Evolutionary conservation across 92 coral and sea anemone genomes (phyloP), one percentile per base, ranked within the genome.

Genomic region (Phenganax subtilis): DNA sequence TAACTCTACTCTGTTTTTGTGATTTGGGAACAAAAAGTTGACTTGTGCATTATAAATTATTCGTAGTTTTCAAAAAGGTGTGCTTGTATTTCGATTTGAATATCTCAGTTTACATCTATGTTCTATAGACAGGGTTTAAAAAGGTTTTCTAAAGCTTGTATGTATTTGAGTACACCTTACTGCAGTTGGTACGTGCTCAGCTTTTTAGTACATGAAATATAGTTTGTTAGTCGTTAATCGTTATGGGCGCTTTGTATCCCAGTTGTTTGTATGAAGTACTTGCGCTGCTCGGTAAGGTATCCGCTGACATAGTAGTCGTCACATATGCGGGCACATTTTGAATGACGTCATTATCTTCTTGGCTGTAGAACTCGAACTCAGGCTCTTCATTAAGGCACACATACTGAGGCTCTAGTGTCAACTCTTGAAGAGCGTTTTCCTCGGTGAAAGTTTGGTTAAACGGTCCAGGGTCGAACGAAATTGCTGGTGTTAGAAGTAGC

Each of bases 361-460:
- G 71, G 57, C 16, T 17, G 37, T 63, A 79, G 51, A 60, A 79
- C 54, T 79, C 59, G 60, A 63, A 37, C 27, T 28, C 53, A 64
- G 75, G 73, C 68, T 79, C 74, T 56, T 79, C 83, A 31, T 91
- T 91, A 12, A 91, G 83, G 80, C 96, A 91, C 53, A 91, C 91
- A 37, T 70, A 83, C 81, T 20, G 55, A 14, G 96, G 96, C 54
- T 87, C 74, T 28, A 91, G 84, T 17, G 91, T 68, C 51, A 91
- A 75, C 28, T 87, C 85, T 55, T 89, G 85, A 58, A 85, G 77
- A 27, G 88, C 84, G 6, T 80, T 85, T 9, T 66, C 87, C 11
- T 63, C 88, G 47, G 82, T 81, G 80, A 89, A 85, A 6, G 87
- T 31, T 63, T 82, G 80, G 9, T 91, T 81, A 82, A 91, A 91